A percentile compares a stretch with the other conserved stretches of the same genome.
Conservation (phyloP, 2,113 vertebrate genomes). For the Platycercus adscitus region DNA sequence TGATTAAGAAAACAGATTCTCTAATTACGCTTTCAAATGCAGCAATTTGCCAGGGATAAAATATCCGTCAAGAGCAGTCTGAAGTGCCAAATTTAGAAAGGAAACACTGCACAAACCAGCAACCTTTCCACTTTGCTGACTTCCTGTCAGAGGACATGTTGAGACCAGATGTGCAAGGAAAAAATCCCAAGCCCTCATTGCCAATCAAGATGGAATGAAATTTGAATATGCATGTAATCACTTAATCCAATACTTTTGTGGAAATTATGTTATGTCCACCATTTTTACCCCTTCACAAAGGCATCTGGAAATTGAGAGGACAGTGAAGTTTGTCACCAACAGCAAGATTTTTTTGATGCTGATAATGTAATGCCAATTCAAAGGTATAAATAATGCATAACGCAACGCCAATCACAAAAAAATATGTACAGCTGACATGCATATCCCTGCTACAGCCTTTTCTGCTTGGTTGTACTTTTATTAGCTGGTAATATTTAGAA, state of each 20-base stretch:
- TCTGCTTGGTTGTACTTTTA: conserved; percentile 15
- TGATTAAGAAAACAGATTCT: conserved; percentile 95
- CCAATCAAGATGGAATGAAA: conserved; percentile 64
- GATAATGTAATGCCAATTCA: background rate
- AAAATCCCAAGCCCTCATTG: conserved; percentile 43
- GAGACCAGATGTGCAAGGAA: conserved; percentile 88
- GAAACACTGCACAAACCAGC: conserved; percentile 87
- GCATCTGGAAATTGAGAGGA: conserved; percentile 31
- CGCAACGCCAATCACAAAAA: conserved; percentile 35
- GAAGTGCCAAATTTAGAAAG: conserved; percentile 86
- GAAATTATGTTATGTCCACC: conserved; percentile 45
- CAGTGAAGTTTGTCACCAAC: background rate
- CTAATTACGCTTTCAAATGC: conserved; percentile 94
- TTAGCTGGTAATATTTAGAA: conserved; percentile 42
- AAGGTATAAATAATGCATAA: conserved; percentile 7
- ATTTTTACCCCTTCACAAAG: conserved; percentile 39
- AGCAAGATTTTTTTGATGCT: conserved; percentile 8
- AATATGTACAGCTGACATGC: conserved; percentile 33
- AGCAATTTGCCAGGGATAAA: conserved; percentile 95
- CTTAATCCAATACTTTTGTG: conserved; percentile 59
- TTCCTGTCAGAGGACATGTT: conserved; percentile 92
- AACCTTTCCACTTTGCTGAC: conserved; percentile 85
- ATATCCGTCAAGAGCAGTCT: conserved; percentile 94
- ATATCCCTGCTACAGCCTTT: conserved; percentile 38
- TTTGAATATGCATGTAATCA: conserved; percentile 69